Percentiles rank a stretch among this genome's conserved stretches.
Evolutionary conservation across 2,113 vertebrate genomes (phyloP).

Genomic region (Elachura formosa): DNA sequence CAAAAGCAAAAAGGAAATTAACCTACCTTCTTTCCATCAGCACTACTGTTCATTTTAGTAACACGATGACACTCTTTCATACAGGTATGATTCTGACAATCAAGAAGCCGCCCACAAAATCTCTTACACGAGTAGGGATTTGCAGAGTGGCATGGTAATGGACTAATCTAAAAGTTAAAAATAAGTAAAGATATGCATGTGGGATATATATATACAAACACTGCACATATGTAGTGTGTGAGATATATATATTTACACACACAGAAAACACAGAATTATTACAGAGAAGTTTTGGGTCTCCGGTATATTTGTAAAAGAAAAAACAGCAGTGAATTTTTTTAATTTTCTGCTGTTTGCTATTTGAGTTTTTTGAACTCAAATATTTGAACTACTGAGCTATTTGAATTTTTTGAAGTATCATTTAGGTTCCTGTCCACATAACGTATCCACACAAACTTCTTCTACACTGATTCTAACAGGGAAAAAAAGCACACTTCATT

Average conservation of each 20-base stretch:
- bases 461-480: background rate
- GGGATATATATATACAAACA: background rate
- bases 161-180: slow-evolving; percentile 71
- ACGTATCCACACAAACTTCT: background rate
- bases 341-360: no score
- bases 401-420: background rate
- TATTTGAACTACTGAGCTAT: no score
- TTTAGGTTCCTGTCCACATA: background rate
- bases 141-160: slow-evolving; percentile 75
- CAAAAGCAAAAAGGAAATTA: background rate
- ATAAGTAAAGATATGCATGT: background rate
- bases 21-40: slow-evolving; percentile 64
- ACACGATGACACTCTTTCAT: slow-evolving; percentile 78
- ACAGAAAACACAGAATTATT: background rate
- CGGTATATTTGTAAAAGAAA: background rate
- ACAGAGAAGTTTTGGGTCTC: background rate
- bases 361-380: no score
- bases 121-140: slow-evolving; percentile 81
- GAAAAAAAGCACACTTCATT: background rate
- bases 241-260: background rate
- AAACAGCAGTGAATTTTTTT: background rate
- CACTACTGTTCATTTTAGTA: slow-evolving; percentile 24
- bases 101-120: slow-evolving; percentile 74
- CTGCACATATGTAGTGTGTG: background rate
- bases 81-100: slow-evolving; percentile 83